Conservation (phyloP, 2,113 vertebrate species). For the Ellobius talpinus region DNA sequence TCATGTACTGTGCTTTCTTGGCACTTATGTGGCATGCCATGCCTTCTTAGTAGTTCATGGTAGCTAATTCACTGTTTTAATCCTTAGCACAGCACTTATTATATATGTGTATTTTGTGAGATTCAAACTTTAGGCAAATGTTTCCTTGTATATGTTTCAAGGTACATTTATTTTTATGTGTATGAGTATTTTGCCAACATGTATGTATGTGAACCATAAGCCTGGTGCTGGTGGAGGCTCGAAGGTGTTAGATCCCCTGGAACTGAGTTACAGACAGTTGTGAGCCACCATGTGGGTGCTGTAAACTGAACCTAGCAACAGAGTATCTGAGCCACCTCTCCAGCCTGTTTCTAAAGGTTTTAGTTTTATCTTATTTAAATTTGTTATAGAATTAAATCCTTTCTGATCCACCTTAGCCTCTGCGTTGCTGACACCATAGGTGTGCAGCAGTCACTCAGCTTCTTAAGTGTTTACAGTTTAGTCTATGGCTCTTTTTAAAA, state of each 20-base stretch:
- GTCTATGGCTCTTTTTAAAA: conserved; percentile 50
- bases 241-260: background rate
- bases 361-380: background rate
- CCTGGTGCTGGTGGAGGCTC: background rate
- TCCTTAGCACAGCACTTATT: background rate
- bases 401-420: background rate
- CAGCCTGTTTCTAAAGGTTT: background rate
- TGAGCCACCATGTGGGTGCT: background rate
- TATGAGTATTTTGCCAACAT: background rate
- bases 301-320: background rate
- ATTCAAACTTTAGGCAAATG: conserved; percentile 1
- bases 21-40: background rate
- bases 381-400: background rate
- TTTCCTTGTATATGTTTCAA: conserved; percentile 29
- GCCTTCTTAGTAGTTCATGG: conserved; percentile 13
- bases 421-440: background rate
- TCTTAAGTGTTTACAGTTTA: conserved; percentile 4
- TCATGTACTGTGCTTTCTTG: background rate
- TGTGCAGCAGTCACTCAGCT: background rate
- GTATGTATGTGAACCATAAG: background rate
- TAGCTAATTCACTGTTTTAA: conserved; percentile 22
- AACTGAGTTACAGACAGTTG: background rate
- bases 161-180: background rate
- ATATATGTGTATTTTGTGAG: conserved; percentile 10
- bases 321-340: background rate